phyloP scores from a whole-genome alignment of 2,888 invertebrate genomes.

The Fissipunctia ypsillon region DNA sequence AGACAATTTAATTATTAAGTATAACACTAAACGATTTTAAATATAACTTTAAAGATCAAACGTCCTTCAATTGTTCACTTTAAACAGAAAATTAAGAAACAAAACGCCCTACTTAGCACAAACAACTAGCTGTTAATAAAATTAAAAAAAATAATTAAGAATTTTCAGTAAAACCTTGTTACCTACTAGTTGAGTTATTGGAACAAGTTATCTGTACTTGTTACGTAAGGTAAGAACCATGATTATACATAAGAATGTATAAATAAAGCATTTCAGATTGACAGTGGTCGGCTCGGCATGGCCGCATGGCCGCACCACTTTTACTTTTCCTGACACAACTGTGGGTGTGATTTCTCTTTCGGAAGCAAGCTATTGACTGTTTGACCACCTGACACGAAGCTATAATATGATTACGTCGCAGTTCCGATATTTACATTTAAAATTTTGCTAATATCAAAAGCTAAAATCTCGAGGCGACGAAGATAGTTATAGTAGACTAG shows the following conservation, averaged over 20 bases:
- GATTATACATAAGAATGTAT: slow-evolving; percentile 63
- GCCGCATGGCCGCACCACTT: slow-evolving; percentile 73
- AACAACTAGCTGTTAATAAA: background rate
- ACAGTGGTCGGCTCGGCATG: slow-evolving; percentile 62
- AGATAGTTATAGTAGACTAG: background rate
- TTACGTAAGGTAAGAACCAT: slow-evolving; percentile 56
- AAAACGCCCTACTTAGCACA: slow-evolving; percentile 8
- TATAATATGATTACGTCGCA: slow-evolving; percentile 43
- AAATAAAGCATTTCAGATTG: slow-evolving; percentile 71
- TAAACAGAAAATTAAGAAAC: background rate
- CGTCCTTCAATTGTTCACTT: slow-evolving; percentile 13
- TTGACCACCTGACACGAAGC: slow-evolving; percentile 46
- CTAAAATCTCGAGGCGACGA: background rate
- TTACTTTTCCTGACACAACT: slow-evolving; percentile 82
- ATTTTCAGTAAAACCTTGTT: slow-evolving; percentile 52
- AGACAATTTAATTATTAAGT: background rate
- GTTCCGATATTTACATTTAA: slow-evolving; percentile 53
- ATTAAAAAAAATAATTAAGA: slow-evolving; percentile 10
- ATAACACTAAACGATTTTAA: slow-evolving; percentile 24
- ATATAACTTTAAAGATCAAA: background rate
- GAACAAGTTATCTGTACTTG: slow-evolving; percentile 40
- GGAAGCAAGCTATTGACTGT: slow-evolving; percentile 62
- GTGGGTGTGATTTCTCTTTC: slow-evolving; percentile 82
- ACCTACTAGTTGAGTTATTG: slow-evolving; percentile 46
- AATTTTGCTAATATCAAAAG: slow-evolving; percentile 18